These are phyloP conservation scores for Acanthosepion lycidas DNA, from an alignment of 2,888 invertebrate species.

Conservation along the genomic window DNA sequence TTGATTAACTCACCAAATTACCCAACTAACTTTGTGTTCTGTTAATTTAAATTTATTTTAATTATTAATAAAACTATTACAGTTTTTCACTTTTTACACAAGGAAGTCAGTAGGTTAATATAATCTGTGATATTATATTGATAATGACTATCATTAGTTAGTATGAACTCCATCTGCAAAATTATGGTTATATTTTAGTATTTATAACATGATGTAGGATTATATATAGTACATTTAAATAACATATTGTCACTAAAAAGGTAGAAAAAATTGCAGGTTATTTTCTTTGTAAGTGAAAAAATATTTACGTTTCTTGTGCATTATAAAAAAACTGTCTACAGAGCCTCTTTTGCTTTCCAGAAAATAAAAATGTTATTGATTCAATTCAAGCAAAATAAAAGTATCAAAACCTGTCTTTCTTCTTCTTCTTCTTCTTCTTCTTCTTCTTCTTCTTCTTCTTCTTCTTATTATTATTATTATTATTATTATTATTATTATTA, in stretches of 20 bases:
- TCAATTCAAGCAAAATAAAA: neutral
- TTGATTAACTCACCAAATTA: too few relatives aligned
- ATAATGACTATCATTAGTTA: neutral
- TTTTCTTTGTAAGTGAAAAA: neutral
- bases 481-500: too few relatives aligned
- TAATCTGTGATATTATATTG: too few relatives aligned
- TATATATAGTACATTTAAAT: neutral
- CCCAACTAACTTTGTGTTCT: too few relatives aligned
- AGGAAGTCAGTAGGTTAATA: too few relatives aligned
- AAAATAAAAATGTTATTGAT: neutral
- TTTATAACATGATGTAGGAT: neutral
- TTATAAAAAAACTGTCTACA: neutral
- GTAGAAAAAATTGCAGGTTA: neutral
- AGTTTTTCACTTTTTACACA: too few relatives aligned
- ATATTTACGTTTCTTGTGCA: neutral
- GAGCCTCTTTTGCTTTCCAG: neutral
- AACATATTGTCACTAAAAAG: neutral
- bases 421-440: neutral
- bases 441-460: too few relatives aligned
- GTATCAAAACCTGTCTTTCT: neutral
- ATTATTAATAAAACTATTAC: too few relatives aligned
- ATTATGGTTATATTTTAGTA: neutral
- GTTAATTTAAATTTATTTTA: too few relatives aligned
- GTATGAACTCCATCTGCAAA: neutral
- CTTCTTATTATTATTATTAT: too few relatives aligned